phyloP scores from a whole-genome alignment of 2,113 vertebrate genomes.

The Nematolebias whitei region DNA sequence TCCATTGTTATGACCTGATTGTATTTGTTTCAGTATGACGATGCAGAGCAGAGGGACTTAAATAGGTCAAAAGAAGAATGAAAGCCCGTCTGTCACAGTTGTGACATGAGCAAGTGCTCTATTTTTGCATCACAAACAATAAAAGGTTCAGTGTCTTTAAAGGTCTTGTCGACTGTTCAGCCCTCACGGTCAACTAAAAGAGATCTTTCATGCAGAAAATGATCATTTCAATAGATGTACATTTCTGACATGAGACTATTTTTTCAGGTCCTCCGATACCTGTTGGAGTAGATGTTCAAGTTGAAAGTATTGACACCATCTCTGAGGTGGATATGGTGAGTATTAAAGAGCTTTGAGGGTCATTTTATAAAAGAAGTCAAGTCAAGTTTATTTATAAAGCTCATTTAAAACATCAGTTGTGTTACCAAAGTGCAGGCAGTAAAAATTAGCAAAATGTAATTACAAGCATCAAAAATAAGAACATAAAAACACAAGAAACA shows the following conservation, averaged over 20 bases:
- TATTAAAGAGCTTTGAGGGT: not conserved
- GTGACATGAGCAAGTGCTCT: constrained; percentile 23
- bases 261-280: constrained; percentile 82
- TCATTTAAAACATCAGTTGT: no score
- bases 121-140: constrained; percentile 1
- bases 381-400: no score
- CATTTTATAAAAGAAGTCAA: no score
- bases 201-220: not conserved
- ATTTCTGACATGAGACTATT: not conserved
- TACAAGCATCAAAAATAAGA: no score
- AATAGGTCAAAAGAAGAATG: constrained; percentile 72
- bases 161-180: not conserved
- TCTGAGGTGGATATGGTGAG: constrained; percentile 84
- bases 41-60: constrained; percentile 55
- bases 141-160: not conserved
- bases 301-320: constrained; percentile 85
- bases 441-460: no score
- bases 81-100: constrained; percentile 24
- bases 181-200: not conserved
- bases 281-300: constrained; percentile 85
- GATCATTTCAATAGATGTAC: not conserved
- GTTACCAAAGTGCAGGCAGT: no score
- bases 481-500: no score
- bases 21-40: constrained; percentile 51
- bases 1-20: constrained; percentile 76